Evolutionary conservation across 2,797 vertebrate genomes (phyloP).

Genomic region (Chloroceryle amazona): DNA sequence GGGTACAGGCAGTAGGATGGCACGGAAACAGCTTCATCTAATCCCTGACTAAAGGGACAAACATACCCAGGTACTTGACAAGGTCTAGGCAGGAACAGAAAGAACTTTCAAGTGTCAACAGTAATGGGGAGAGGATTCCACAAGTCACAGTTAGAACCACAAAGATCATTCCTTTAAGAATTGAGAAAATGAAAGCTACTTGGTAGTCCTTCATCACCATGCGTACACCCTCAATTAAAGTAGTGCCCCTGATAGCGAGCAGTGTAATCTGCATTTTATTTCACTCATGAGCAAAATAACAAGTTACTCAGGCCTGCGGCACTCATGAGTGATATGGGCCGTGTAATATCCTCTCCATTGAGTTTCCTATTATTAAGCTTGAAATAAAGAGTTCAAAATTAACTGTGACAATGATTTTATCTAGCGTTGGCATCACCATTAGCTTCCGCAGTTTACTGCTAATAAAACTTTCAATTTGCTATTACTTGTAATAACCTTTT

Average conservation of each 20-base stretch:
- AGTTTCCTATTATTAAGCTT: slow-evolving; percentile 89
- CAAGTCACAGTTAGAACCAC: slow-evolving; percentile 41
- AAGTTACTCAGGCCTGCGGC: slow-evolving; percentile 89
- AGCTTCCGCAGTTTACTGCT: slow-evolving; percentile 87
- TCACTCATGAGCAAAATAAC: slow-evolving; percentile 88
- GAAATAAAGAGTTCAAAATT: slow-evolving; percentile 90
- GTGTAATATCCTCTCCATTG: slow-evolving; percentile 89
- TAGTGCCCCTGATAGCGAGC: slow-evolving; percentile 83
- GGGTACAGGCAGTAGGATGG: not conserved
- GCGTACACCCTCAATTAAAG: slow-evolving; percentile 81
- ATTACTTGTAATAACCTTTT: slow-evolving; percentile 87
- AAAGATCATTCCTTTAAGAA: slow-evolving; percentile 44
- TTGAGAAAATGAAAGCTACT: slow-evolving; percentile 70
- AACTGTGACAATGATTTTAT: slow-evolving; percentile 89
- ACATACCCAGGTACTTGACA: not conserved
- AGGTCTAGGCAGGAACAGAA: not conserved
- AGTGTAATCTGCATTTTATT: slow-evolving; percentile 88
- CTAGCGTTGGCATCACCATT: slow-evolving; percentile 84
- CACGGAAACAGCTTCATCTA: slow-evolving; percentile 15
- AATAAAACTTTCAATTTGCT: slow-evolving; percentile 89
- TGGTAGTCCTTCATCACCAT: slow-evolving; percentile 47
- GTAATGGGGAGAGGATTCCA: slow-evolving; percentile 6
- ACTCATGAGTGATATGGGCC: slow-evolving; percentile 88
- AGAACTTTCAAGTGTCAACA: not conserved
- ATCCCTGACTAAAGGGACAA: not conserved